Base-by-base conservation (phyloP, 2,797 vertebrate genomes). In the Tympanoctomys barrerae region DNA sequence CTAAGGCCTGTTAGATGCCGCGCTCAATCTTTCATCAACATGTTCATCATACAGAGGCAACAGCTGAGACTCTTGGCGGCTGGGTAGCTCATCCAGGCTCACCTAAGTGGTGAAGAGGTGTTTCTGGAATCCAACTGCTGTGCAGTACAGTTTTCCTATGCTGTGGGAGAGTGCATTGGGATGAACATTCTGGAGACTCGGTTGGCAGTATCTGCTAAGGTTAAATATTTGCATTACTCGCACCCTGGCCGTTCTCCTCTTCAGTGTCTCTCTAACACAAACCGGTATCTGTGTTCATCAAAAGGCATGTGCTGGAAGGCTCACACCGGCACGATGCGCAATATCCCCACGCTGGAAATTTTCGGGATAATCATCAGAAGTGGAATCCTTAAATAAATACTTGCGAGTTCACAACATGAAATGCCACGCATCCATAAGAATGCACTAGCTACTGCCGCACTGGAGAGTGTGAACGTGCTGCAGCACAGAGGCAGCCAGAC, bases 401-500 rank as follows among this genome's bases (percentile, higher is more conserved):
- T 42, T 62, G 8, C n/a, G 18, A 49, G 62, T 33, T 87, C 49
- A 90, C 82, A 39, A 78, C 90, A 64, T 21, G 36, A 82, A 91
- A 91, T 49, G 33, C 66, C 87, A 42, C 81, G 19, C 28, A 80
- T 66, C 36, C 70, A 2, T 75, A 91, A 84, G 68, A 85, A 73
- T 66, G 77, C 77, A 64, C 66, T 54, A 52, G 54, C 39, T n/a
- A 79, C 33, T 59, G 28, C 26, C 87, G 71, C 4, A 19, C 31
- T 73, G 28, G 70, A 77, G 8, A 61, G 54, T 42, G 59, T 26
- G 36, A 54, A 71, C 33, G 36, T 12, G 59, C n/a, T 42, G 14
- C 26, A 39, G 62, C 88, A 13, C 85, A 92, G 94, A 95, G 88
- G n/a, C 46, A 94, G 49, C n/a, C 75, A 88, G 59, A 80, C 54